Percentiles rank a stretch among this genome's conserved stretches.
Evolutionary conservation across 2,888 invertebrate species (phyloP).

Genomic region (Leptura quadrifasciata): DNA sequence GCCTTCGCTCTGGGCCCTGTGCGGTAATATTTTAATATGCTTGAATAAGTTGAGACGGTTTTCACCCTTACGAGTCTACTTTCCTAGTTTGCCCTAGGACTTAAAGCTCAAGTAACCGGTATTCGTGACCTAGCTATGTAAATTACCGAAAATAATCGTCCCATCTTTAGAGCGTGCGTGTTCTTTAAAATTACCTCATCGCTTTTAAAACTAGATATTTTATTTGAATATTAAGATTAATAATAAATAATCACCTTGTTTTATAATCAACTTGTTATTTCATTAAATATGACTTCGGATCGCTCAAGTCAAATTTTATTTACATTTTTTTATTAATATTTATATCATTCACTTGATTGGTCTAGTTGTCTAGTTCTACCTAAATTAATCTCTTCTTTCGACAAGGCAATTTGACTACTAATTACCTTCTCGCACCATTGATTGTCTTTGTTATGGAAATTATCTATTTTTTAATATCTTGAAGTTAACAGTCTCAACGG

Average conservation of each 20-base stretch:
- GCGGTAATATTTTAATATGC: not conserved
- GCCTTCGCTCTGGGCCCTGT: not conserved
- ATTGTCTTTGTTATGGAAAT: too few species aligned
- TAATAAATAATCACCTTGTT: not conserved
- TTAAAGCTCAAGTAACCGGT: conserved; percentile 2
- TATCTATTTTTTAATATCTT: too few species aligned
- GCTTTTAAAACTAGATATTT: conserved; percentile 4
- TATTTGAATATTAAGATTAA: conserved; percentile 23
- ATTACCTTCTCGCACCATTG: too few species aligned
- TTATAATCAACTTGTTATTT: conserved; percentile 11
- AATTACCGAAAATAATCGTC: not conserved
- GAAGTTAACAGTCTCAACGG: too few species aligned
- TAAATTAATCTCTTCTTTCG: not conserved
- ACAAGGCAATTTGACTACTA: too few species aligned
- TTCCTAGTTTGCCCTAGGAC: conserved; percentile 4
- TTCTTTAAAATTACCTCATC: conserved; percentile 4
- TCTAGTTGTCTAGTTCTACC: not conserved
- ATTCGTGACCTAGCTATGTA: conserved; percentile 7
- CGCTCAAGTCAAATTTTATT: not conserved
- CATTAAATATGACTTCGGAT: not conserved
- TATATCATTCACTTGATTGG: not conserved
- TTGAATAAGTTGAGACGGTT: not conserved
- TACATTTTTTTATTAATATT: not conserved
- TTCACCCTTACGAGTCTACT: not conserved
- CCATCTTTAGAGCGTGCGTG: not conserved